Conservation (phyloP, 2,888 invertebrate genomes). For the Poecilobothrus nobilitatus region DNA sequence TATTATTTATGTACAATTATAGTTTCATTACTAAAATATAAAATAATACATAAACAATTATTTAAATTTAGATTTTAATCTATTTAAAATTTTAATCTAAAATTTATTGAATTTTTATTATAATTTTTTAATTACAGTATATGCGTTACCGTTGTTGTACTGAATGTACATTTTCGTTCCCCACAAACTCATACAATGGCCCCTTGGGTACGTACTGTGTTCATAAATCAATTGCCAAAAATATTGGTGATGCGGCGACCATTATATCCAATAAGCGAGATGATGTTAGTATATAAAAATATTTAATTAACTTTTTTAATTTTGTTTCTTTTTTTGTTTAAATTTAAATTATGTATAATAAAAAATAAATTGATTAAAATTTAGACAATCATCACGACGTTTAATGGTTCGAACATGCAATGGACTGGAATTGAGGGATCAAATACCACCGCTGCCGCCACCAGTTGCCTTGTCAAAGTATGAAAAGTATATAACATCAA, state of each 20-base stretch:
- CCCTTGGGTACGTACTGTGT: constrained; percentile 91
- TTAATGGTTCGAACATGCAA: constrained; percentile 71
- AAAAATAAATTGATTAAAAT: not conserved
- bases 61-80: no score
- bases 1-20: no score
- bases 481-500: constrained; percentile 15
- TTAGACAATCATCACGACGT: constrained; percentile 47
- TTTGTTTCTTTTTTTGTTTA: constrained; percentile 7
- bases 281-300: constrained; percentile 36
- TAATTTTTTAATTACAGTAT: constrained; percentile 52
- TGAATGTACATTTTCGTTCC: constrained; percentile 96
- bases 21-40: no score
- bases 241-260: constrained; percentile 87
- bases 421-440: constrained; percentile 63
- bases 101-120: not conserved
- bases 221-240: constrained; percentile 91
- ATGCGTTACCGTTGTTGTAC: constrained; percentile 89
- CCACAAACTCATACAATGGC: constrained; percentile 98
- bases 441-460: constrained; percentile 49
- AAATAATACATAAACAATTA: no score
- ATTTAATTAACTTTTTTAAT: constrained; percentile 7
- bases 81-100: not conserved
- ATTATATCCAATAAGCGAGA: constrained; percentile 48
- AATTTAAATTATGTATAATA: not conserved
- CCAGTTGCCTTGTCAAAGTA: constrained; percentile 48